Base-by-base conservation (phyloP, 2,797 vertebrate species). In the Betta splendens region DNA sequence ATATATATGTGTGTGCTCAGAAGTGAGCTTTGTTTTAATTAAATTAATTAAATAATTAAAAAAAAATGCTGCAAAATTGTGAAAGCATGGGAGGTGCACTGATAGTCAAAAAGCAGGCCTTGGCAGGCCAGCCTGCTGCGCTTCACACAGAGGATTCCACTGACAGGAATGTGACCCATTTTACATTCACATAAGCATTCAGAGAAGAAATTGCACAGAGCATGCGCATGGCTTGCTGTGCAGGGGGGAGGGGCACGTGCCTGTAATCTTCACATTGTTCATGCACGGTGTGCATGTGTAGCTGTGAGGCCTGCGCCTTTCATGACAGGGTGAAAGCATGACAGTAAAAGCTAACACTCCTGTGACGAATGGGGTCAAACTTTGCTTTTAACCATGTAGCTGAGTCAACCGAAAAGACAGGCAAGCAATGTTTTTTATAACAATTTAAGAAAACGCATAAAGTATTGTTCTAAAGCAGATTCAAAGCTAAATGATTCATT, bases 141-240 rank as follows among this genome's bases (percentile, higher is more conserved):
- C 71, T 81, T 87, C 79, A 86, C 72, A 87, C 72, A 83, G 84
- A 77, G 90, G 90, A 86, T 86, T 86, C 87, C 83, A 88, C 73
- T 36, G 75, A 81, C 45, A 88, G 85, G 88, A 92, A 91, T 90
- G 84, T 92, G 91, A 93, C 91, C 91, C 81, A 92, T 80, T 92
- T 93, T 89, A 84, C 73, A 86, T 81, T 77, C 80, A 88, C 74
- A 88, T 70, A 71, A 83, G 75, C 85, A 75, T 84, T 82, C 55
- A 61, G 70, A 78, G 79, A 55, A 75, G 72, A 53, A 75, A 72
- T 5, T n/a, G 17, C 65, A 84, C 45, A 68, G 87, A 77, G 88
- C 87, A 89, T 90, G 89, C 71, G 82, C 49, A 9, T 12, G 56
- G 64, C 20, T 47, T 4, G 15, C 29, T 63, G 62, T 65, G 49